phyloP scores from a whole-genome alignment of 2,113 vertebrate species.

The Salminus brasiliensis region DNA sequence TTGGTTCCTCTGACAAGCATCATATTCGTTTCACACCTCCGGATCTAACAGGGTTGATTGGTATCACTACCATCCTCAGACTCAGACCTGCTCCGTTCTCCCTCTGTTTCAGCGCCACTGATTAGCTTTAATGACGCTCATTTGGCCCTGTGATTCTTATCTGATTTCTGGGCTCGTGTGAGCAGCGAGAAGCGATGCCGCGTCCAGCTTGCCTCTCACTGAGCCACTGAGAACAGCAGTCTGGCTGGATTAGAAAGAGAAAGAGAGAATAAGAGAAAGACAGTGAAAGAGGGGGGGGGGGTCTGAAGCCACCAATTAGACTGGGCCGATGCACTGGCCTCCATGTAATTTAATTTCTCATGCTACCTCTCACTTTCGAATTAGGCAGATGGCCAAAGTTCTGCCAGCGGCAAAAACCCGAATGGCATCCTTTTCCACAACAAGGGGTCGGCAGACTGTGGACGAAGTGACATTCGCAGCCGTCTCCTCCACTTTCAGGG shows the following conservation, averaged over 20 bases:
- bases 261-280: not conserved
- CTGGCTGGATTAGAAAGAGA: constrained; percentile 27
- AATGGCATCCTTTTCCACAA: constrained; percentile 47
- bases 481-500: not conserved
- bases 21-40: constrained; percentile 42
- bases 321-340: constrained; percentile 46
- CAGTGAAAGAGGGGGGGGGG: not conserved
- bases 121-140: constrained; percentile 58
- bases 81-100: constrained; percentile 24
- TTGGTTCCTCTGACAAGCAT: constrained; percentile 31
- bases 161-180: constrained; percentile 41
- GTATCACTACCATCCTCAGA: constrained; percentile 47
- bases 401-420: constrained; percentile 45
- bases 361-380: constrained; percentile 55
- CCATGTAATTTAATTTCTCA: constrained; percentile 62
- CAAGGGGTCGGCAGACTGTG: constrained; percentile 2
- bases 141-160: constrained; percentile 48
- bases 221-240: not conserved
- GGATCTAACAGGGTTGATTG: constrained; percentile 34
- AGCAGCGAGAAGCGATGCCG: not conserved
- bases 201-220: not conserved
- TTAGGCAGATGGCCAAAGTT: constrained; percentile 61
- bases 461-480: constrained; percentile 25
- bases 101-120: constrained; percentile 44
- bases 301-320: constrained; percentile 38